These are phyloP conservation scores for Lipophrys pholis DNA, from an alignment of 2,113 vertebrate species.

Conservation along the genomic window DNA sequence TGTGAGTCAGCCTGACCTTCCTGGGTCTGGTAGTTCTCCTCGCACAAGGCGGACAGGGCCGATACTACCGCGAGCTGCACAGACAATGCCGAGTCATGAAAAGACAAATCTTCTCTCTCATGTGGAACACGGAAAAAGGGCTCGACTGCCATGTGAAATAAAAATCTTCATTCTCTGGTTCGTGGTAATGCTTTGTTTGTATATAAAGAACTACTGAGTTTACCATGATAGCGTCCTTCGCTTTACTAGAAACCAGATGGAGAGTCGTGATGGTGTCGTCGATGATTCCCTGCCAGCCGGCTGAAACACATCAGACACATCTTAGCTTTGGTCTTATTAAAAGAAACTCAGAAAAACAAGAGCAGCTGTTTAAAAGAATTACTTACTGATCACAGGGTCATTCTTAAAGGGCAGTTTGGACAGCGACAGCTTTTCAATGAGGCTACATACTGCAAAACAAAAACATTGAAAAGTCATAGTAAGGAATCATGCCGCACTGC, in stretches of 20 bases:
- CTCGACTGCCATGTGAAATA: not conserved
- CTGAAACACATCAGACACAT: slow-evolving; percentile 75
- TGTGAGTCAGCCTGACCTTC: slow-evolving; percentile 78
- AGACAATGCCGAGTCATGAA: not conserved
- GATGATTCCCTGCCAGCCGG: slow-evolving; percentile 91
- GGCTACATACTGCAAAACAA: slow-evolving; percentile 85
- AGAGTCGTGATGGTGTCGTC: slow-evolving; percentile 90
- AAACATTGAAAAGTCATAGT: not conserved
- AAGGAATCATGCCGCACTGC: not conserved
- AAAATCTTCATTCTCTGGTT: too few relatives aligned
- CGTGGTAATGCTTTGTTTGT: rapidly evolving
- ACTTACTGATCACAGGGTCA: slow-evolving; percentile 87
- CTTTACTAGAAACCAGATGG: slow-evolving; percentile 82
- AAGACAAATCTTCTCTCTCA: too few relatives aligned
- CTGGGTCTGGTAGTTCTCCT: slow-evolving; percentile 84
- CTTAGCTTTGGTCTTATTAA: not conserved
- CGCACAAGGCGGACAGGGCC: slow-evolving; percentile 88
- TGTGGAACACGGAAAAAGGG: too few relatives aligned
- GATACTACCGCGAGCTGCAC: slow-evolving; percentile 86
- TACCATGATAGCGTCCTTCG: slow-evolving; percentile 87
- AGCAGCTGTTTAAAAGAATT: not conserved
- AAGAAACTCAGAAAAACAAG: not conserved
- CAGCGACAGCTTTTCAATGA: slow-evolving; percentile 93
- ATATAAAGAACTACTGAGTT: not conserved
- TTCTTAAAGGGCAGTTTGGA: slow-evolving; percentile 91